These are phyloP conservation scores for Brachionus manjavacas DNA, from an alignment of 1,140 invertebrate genomes.

Conservation along the genomic window DNA sequence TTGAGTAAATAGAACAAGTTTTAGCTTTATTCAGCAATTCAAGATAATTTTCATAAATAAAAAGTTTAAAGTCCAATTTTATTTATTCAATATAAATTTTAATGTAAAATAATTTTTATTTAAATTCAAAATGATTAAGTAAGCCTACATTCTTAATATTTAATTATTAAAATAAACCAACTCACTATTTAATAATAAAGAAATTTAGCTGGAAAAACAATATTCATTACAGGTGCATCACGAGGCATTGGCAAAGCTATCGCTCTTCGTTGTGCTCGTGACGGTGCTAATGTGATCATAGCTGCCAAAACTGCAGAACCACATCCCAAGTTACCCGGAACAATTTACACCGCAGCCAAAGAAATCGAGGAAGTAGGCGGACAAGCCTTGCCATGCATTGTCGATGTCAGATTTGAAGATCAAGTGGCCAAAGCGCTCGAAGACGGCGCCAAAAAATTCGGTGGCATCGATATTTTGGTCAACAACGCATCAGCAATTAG, in stretches of 20 bases:
- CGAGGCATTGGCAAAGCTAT: conserved; percentile 95
- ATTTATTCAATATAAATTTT: not conserved
- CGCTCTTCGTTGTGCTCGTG: conserved; percentile 67
- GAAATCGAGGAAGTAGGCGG: conserved; percentile 89
- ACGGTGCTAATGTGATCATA: conserved; percentile 84
- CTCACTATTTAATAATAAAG: not conserved
- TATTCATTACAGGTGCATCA: conserved; percentile 93
- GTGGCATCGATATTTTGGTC: conserved; percentile 84
- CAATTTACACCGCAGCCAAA: conserved; percentile 90
- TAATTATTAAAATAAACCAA: not conserved
- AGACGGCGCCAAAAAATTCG: conserved; percentile 80
- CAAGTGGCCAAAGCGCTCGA: conserved; percentile 74
- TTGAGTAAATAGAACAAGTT: not conserved
- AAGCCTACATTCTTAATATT: not conserved
- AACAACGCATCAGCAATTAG: conserved; percentile 97
- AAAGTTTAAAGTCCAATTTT: conserved; percentile 6
- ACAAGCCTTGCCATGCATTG: conserved; percentile 80
- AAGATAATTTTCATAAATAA: not conserved
- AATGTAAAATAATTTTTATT: not conserved
- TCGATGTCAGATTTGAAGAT: conserved; percentile 76
- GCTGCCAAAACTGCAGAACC: conserved; percentile 91
- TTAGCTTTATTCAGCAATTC: conserved; percentile 18
- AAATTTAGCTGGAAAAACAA: conserved; percentile 72
- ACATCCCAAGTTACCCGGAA: conserved; percentile 94
- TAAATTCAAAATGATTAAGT: conserved; percentile 20